Evolutionary conservation across 2,888 invertebrate genomes (phyloP), one percentile per base, ranked within the genome.

Genomic region (Athrips mouffetella): DNA sequence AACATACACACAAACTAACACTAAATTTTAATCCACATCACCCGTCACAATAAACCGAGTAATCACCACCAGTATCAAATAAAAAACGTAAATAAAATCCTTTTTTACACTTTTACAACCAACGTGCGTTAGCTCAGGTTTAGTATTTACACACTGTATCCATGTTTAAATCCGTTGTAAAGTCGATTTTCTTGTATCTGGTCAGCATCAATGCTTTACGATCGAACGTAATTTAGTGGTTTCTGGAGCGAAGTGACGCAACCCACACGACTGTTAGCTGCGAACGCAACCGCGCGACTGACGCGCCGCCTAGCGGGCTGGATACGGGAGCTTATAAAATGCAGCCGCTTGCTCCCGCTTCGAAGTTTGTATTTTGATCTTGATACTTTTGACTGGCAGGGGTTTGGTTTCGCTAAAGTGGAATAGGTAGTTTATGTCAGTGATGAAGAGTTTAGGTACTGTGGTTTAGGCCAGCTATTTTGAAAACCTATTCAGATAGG

Each of bases 201-300:
- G 57, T 48, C 54, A 58, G 55, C 55, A 53, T 67, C 57, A 65
- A 37, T 18, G 53, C 58, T 64, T 70, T 68, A 70, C 70, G 67
- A 67, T 47, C 59, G 65, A 65, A 46, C 59, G 70, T 62, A 56
- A 59, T 57, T 58, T 44, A 16, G 15, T 23, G 45, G 21, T n/a
- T 42, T 29, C n/a, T 16, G 13, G 42, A n/a, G 37, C 29, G 0
- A 16, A 21, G 20, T 23, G 6, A 16, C 8, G 3, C 8, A 23
- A 15, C 27, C 16, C 18, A 16, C n/a, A 62, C 72, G 23, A 30
- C 51, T 46, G 2, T 1, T 15, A 52, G 0, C 39, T 23, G 55
- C 52, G 65, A 73, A 69, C 70, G 67, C 52, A 53, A 49, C 56
- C 56, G 70, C 73, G 54, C 69, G 62, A 77, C 76, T 76, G 70